Conservation (phyloP, 2,888 invertebrate species). For the Synergus japonicus region DNA sequence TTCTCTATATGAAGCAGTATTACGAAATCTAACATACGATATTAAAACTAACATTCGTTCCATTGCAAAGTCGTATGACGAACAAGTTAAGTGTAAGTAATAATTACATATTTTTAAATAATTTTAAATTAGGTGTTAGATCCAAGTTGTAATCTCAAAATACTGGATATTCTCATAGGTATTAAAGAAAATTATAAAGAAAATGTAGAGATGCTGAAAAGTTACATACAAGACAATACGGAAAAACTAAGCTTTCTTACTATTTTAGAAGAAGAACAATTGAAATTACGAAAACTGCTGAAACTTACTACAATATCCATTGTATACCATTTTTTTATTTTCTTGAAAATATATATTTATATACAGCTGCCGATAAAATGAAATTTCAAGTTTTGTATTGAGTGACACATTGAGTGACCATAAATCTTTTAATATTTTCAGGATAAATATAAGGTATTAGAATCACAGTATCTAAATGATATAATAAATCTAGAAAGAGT, state of each 20-base stretch:
- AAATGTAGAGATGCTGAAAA: conserved; percentile 75
- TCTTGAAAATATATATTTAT: neutral
- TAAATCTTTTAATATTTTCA: conserved; percentile 46
- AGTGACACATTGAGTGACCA: too few relatives aligned
- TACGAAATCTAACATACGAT: conserved; percentile 80
- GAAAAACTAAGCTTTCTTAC: conserved; percentile 79
- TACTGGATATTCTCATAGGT: conserved; percentile 48
- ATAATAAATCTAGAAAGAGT: conserved; percentile 74
- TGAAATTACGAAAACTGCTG: conserved; percentile 77
- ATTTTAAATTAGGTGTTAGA: too few relatives aligned
- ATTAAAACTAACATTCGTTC: conserved; percentile 79
- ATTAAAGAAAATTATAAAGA: conserved; percentile 72
- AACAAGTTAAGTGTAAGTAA: conserved; percentile 75
- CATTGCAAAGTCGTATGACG: conserved; percentile 76
- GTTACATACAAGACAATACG: conserved; percentile 79
- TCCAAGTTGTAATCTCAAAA: too few relatives aligned
- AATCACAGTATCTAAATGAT: conserved; percentile 73
- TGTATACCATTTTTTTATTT: conserved; percentile 54
- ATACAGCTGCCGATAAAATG: conserved; percentile 28
- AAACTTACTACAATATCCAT: conserved; percentile 61
- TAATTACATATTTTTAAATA: too few relatives aligned
- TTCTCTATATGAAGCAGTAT: conserved; percentile 80
- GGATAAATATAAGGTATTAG: conserved; percentile 66
- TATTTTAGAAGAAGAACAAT: conserved; percentile 80
- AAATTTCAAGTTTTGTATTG: neutral